A percentile compares a stretch with the other conserved stretches of the same genome.
These are phyloP conservation scores for Fukomys damarensis DNA, from an alignment of 2,113 vertebrate genomes.

Conservation along the genomic window DNA sequence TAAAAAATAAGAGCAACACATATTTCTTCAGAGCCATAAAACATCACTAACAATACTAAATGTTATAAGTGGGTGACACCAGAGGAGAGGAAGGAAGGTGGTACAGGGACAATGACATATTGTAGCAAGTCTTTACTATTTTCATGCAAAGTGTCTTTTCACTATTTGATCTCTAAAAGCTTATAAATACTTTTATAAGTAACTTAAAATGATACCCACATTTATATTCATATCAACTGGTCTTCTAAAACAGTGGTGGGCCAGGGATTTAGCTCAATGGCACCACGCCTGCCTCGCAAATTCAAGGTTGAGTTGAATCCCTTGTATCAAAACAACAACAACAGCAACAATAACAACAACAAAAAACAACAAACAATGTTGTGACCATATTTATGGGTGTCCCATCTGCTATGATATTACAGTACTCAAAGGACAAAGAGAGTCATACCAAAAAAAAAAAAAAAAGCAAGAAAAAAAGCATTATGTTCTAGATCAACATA, in stretches of 20 bases:
- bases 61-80: background rate
- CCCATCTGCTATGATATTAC: background rate
- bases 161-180: slow-evolving; percentile 20
- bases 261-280: too few species aligned
- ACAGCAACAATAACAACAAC: too few species aligned
- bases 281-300: too few species aligned
- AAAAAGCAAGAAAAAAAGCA: background rate
- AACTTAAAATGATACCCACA: background rate
- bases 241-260: slow-evolving; percentile 47
- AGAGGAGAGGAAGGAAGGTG: background rate
- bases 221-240: background rate
- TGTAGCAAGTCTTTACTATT: background rate
- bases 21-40: slow-evolving; percentile 27
- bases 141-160: background rate
- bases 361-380: too few species aligned
- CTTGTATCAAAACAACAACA: too few species aligned
- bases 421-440: background rate
- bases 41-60: slow-evolving; percentile 3
- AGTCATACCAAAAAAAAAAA: background rate
- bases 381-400: background rate
- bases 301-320: too few species aligned
- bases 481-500: slow-evolving; percentile 24
- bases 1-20: background rate
- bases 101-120: background rate
- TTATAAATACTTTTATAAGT: too few species aligned